Conservation (phyloP, 2,888 invertebrate species). For the Sinhomidia bicolor region DNA sequence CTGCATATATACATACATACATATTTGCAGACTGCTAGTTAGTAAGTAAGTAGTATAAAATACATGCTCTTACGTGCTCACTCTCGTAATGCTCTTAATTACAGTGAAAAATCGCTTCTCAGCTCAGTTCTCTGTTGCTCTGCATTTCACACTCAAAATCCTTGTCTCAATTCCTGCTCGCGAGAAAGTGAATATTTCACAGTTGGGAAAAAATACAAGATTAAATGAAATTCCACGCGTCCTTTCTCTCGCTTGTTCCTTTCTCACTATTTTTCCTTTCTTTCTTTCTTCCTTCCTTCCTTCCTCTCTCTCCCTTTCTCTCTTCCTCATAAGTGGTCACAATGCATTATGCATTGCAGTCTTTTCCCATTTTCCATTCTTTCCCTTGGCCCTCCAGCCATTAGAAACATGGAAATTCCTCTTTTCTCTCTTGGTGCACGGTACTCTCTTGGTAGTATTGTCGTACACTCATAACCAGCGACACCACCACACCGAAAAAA, state of each 20-base stretch:
- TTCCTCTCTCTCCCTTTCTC: neutral
- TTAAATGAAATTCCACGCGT: slow-evolving; percentile 42
- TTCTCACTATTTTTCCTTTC: neutral
- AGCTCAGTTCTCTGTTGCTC: neutral
- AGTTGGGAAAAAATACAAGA: neutral
- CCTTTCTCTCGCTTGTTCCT: neutral
- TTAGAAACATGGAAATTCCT: slow-evolving; percentile 3
- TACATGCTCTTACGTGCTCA: neutral
- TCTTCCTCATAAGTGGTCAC: neutral
- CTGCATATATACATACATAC: neutral
- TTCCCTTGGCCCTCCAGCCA: neutral
- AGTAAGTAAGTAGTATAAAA: no score
- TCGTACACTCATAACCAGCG: neutral
- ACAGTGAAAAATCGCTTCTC: slow-evolving; percentile 22
- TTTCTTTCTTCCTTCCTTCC: neutral
- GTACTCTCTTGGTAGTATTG: neutral
- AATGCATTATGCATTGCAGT: neutral
- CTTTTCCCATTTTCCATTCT: neutral
- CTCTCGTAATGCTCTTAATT: slow-evolving; percentile 27
- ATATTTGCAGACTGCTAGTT: no score
- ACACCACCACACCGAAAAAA: neutral
- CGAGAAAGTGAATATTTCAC: neutral
- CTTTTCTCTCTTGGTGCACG: neutral
- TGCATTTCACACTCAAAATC: slow-evolving; percentile 2
- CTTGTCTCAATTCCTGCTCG: neutral